Evolutionary conservation across 30 jellyfish, hydroid and myxozoan genomes (phyloP).

Genomic region (Hydractinia echinata): DNA sequence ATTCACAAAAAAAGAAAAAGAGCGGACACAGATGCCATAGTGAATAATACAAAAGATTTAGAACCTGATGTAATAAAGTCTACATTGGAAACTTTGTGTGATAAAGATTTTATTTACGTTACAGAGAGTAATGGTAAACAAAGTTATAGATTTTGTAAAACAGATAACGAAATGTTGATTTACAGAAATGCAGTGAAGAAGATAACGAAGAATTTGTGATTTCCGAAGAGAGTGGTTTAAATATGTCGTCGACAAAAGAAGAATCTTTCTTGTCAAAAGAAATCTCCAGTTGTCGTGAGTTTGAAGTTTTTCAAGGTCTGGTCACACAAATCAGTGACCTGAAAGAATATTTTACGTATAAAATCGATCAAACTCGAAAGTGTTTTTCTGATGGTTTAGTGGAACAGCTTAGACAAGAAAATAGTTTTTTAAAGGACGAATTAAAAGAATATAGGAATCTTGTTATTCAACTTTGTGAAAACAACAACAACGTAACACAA

Average conservation of each 20-base stretch:
- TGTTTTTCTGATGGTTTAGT: neutral
- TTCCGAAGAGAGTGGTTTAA: neutral
- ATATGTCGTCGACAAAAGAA: neutral
- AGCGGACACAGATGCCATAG: too few relatives aligned
- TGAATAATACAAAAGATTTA: neutral
- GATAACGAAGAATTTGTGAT: conserved; percentile 5
- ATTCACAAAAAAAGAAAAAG: too few relatives aligned
- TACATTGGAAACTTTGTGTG: neutral
- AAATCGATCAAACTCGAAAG: neutral
- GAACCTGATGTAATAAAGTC: conserved; percentile 10
- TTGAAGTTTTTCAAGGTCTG: neutral
- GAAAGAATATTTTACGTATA: neutral
- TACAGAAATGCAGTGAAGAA: neutral
- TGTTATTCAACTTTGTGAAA: conserved; percentile 1
- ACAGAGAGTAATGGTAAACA: conserved; percentile 6
- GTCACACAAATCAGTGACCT: conserved; percentile 5
- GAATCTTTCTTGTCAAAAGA: conserved; percentile 1
- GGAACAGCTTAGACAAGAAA: conserved; percentile 8
- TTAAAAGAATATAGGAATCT: neutral
- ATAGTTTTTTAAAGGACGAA: neutral
- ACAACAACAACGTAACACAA: conserved; percentile 3
- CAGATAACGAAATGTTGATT: neutral
- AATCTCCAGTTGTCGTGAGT: conserved; percentile 6
- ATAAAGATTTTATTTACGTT: neutral
- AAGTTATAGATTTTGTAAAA: conserved; percentile 4